Conservation (phyloP, 2,113 vertebrate genomes). For the Myiozetetes cayanensis region DNA sequence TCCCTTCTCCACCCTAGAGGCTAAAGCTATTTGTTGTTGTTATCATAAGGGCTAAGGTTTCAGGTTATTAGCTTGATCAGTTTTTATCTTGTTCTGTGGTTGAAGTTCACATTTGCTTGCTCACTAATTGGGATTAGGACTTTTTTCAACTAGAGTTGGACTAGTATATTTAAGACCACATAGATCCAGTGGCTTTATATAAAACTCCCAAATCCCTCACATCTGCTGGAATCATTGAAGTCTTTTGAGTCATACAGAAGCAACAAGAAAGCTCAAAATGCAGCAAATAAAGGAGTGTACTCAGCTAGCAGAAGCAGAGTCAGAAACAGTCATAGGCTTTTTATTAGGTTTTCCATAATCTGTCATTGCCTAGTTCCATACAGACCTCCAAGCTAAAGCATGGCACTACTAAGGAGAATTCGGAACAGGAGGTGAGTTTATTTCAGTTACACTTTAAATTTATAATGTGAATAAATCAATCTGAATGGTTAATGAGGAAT, state of each 20-base stretch:
- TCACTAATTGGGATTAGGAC: background rate
- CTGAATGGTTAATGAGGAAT: background rate
- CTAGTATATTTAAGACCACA: background rate
- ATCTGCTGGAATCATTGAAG: conserved; percentile 5
- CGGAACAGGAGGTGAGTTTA: background rate
- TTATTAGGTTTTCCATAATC: background rate
- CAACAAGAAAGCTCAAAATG: conserved; percentile 35
- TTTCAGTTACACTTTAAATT: background rate
- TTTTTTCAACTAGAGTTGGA: background rate
- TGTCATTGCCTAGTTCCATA: background rate
- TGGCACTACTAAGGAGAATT: background rate
- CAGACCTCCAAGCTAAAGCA: background rate
- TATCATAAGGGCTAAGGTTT: background rate
- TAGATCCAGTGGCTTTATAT: background rate
- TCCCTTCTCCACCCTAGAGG: conserved; percentile 15
- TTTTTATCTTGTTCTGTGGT: conserved; percentile 1
- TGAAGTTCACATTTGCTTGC: conserved; percentile 18
- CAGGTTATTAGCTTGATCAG: background rate
- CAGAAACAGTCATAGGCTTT: background rate
- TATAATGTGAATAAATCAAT: background rate
- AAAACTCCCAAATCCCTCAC: background rate
- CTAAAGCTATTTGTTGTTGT: conserved; percentile 6
- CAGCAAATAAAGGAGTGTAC: background rate
- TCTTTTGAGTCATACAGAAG: conserved; percentile 43
- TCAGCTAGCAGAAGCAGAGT: background rate